Evolutionary conservation across 2,888 invertebrate genomes (phyloP).

Genomic region (Odiellus spinosus): DNA sequence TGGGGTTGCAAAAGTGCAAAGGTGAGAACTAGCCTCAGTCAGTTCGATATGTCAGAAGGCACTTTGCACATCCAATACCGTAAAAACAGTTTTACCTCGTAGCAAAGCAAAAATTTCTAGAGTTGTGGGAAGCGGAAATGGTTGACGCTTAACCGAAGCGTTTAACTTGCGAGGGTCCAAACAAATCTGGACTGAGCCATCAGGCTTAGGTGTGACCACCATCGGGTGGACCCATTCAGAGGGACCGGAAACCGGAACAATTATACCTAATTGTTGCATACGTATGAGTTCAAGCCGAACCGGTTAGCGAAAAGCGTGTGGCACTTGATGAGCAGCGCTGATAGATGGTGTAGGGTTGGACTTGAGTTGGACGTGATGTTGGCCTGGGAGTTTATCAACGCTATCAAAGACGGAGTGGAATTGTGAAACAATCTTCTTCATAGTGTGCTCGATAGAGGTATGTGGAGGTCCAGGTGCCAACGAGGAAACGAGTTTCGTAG

Average conservation of each 20-base stretch:
- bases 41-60: constrained; percentile 29
- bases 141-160: constrained; percentile 20
- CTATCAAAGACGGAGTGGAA: background rate
- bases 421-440: no score
- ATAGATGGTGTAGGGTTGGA: background rate
- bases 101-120: constrained; percentile 24
- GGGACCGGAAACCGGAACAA: constrained; percentile 1
- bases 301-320: constrained; percentile 1
- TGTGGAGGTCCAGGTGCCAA: no score
- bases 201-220: constrained; percentile 23
- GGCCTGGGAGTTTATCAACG: background rate
- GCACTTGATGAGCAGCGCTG: constrained; percentile 1
- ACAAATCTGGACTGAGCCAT: constrained; percentile 23
- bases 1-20: constrained; percentile 26
- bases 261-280: constrained; percentile 5
- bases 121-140: constrained; percentile 23
- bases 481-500: no score
- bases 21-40: constrained; percentile 23
- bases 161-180: constrained; percentile 26
- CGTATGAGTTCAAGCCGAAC: background rate
- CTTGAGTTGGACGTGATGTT: constrained; percentile 1
- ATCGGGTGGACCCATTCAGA: constrained; percentile 18
- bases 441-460: no score
- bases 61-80: constrained; percentile 22
- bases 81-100: constrained; percentile 20